Evolutionary conservation across 2,797 vertebrate genomes (phyloP).

Genomic region (Pangasius krempfi): DNA sequence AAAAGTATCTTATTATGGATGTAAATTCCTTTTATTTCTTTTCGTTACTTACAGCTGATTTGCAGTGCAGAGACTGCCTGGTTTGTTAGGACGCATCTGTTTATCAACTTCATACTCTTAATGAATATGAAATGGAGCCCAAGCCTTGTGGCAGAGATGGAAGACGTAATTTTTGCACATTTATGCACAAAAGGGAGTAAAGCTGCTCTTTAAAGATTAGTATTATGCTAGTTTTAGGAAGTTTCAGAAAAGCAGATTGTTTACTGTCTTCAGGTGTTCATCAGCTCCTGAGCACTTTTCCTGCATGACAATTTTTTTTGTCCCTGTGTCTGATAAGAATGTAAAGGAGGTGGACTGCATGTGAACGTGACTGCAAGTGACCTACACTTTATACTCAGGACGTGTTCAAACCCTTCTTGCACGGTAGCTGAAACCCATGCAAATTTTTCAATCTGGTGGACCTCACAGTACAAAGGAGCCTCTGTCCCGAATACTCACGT

Average conservation of each 20-base stretch:
- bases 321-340: slow-evolving; percentile 13
- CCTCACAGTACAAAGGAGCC: slow-evolving; percentile 18
- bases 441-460: slow-evolving; percentile 32
- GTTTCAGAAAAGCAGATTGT: slow-evolving; percentile 35
- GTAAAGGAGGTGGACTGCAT: slow-evolving; percentile 7
- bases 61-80: slow-evolving; percentile 22
- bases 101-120: slow-evolving; percentile 53
- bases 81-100: slow-evolving; percentile 28
- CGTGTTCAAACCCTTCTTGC: not conserved
- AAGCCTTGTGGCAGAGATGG: not conserved
- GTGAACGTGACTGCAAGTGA: slow-evolving; percentile 17
- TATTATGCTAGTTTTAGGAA: slow-evolving; percentile 17
- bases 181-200: not conserved
- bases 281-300: slow-evolving; percentile 34
- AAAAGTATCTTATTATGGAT: slow-evolving; percentile 14
- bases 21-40: slow-evolving; percentile 11
- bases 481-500: not conserved
- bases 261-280: slow-evolving; percentile 8
- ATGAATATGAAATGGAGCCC: slow-evolving; percentile 36
- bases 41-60: slow-evolving; percentile 36
- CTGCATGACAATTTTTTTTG: not conserved
- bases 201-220: slow-evolving; percentile 39
- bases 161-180: slow-evolving; percentile 14
- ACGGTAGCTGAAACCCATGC: slow-evolving; percentile 16
- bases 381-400: not conserved